Evolutionary conservation across 2,888 invertebrate genomes (phyloP).

Genomic region (Xestia c-nigrum): DNA sequence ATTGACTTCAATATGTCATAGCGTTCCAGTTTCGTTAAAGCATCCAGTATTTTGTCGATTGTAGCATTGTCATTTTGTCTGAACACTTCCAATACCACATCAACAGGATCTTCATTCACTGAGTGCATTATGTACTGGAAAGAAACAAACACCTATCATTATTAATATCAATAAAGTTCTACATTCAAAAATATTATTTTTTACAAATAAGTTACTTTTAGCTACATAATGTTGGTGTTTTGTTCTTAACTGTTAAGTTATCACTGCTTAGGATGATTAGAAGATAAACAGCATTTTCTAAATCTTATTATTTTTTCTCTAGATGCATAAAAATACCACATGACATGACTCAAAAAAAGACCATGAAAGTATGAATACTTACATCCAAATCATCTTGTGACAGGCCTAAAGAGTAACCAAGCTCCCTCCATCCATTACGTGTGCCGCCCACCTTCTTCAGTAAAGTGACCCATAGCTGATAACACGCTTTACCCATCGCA

Average conservation of each 20-base stretch:
- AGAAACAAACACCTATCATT: conserved; percentile 65
- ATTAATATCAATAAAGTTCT: background rate
- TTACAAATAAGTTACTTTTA: background rate
- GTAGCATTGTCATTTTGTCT: conserved; percentile 89
- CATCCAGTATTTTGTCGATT: conserved; percentile 88
- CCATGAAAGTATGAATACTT: conserved; percentile 68
- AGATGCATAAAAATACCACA: conserved; percentile 15
- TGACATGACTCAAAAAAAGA: conserved; percentile 7
- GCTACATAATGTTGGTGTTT: background rate
- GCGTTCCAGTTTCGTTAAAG: conserved; percentile 86
- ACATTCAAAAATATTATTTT: background rate
- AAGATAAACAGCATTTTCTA: background rate
- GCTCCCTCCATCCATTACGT: conserved; percentile 83
- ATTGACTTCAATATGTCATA: conserved; percentile 89
- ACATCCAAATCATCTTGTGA: conserved; percentile 84
- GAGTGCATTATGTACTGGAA: conserved; percentile 89
- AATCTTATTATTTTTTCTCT: background rate
- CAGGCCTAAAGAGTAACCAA: conserved; percentile 82
- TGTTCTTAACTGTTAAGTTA: background rate
- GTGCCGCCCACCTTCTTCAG: conserved; percentile 84
- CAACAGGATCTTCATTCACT: conserved; percentile 89
- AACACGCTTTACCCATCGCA: conserved; percentile 81
- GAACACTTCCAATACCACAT: conserved; percentile 89
- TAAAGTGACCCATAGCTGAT: conserved; percentile 83
- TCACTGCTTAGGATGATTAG: background rate